A percentile compares a stretch with the other conserved stretches of the same genome.
These are phyloP conservation scores for Apomyelois bistriatella DNA, from an alignment of 2,888 invertebrate genomes.

Conservation along the genomic window DNA sequence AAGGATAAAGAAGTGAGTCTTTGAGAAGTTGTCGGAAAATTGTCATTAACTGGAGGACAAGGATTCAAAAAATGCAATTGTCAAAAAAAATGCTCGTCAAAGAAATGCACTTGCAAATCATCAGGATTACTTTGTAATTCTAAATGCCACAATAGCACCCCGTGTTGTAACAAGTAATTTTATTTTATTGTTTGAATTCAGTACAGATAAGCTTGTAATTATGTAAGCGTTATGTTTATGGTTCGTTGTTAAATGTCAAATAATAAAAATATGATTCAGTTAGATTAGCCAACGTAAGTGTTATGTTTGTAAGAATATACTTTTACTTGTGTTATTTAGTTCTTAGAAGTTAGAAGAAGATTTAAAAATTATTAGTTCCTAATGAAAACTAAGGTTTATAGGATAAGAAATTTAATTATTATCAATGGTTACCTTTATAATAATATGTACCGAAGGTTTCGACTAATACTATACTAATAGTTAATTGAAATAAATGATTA, in stretches of 20 bases:
- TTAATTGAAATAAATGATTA: no score
- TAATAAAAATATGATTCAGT: neutral
- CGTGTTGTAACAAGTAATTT: constrained; percentile 2
- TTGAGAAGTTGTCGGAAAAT: constrained; percentile 15
- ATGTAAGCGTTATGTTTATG: neutral
- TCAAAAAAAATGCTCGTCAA: neutral
- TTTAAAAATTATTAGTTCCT: no score
- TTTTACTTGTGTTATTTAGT: no score
- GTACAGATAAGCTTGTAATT: no score
- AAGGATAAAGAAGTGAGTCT: constrained; percentile 10
- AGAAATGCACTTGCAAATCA: neutral
- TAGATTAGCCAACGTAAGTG: neutral
- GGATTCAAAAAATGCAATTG: constrained; percentile 12
- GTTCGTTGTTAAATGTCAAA: neutral
- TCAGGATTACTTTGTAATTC: neutral
- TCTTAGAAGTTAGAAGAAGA: no score
- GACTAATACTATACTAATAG: no score
- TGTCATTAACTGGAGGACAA: constrained; percentile 16
- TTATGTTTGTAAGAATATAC: neutral
- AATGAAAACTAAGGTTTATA: no score
- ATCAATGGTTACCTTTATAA: no score
- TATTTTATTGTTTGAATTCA: neutral
- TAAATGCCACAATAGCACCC: neutral
- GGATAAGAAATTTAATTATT: no score
- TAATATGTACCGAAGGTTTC: no score